phyloP scores from a whole-genome alignment of 2,113 vertebrate genomes.

The Struthio camelus region DNA sequence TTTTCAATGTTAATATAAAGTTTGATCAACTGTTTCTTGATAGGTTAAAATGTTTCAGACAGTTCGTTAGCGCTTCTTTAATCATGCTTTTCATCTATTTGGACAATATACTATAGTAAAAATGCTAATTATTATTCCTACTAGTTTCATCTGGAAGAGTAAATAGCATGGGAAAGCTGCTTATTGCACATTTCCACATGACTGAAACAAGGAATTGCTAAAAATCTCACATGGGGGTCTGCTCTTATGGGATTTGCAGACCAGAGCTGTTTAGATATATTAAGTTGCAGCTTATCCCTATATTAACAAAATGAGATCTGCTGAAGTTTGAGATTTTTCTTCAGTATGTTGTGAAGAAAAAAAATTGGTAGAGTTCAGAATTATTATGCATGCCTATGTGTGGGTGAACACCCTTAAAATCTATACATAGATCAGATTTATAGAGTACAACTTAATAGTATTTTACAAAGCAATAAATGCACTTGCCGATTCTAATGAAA shows the following conservation, averaged over 20 bases:
- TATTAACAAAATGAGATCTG: neutral
- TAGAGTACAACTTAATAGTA: constrained; percentile 77
- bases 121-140: neutral
- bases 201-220: neutral
- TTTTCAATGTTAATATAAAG: neutral
- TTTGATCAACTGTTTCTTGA: neutral
- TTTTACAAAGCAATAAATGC: constrained; percentile 78
- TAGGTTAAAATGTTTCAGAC: neutral
- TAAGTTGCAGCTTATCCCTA: constrained; percentile 40
- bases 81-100: neutral
- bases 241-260: neutral
- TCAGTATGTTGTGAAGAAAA: constrained; percentile 37
- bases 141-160: neutral
- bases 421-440: constrained; percentile 75
- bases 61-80: neutral
- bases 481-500: constrained; percentile 72
- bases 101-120: neutral
- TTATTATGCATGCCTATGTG: constrained; percentile 66
- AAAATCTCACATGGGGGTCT: constrained; percentile 12
- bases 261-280: constrained; percentile 33
- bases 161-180: neutral
- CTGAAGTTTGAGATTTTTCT: constrained; percentile 10
- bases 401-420: constrained; percentile 68
- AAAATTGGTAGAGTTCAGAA: constrained; percentile 47
- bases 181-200: neutral